These are phyloP conservation scores for Urocitellus parryii DNA, from an alignment of 2,113 vertebrate species.

Conservation along the genomic window DNA sequence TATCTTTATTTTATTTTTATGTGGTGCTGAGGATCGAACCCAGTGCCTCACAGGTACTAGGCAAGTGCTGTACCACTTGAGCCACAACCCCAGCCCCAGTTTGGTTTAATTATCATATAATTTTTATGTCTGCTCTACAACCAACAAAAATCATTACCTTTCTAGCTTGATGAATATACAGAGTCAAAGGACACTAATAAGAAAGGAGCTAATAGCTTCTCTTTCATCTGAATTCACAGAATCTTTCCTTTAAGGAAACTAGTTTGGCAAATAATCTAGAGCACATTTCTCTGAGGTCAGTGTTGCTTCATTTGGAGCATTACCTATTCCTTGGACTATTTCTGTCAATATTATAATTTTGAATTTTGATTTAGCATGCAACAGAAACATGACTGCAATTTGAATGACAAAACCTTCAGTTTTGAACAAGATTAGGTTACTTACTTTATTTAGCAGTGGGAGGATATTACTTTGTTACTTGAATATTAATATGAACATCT, in stretches of 20 bases:
- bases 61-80: too few species aligned
- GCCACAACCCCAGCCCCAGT: too few species aligned
- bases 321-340: background rate
- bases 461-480: conserved; percentile 29
- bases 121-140: background rate
- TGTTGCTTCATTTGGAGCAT: background rate
- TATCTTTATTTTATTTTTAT: too few species aligned
- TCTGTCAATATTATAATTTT: conserved; percentile 3
- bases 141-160: background rate
- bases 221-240: background rate
- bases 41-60: too few species aligned
- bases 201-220: background rate
- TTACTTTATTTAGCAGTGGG: background rate
- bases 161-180: background rate
- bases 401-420: background rate
- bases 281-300: background rate
- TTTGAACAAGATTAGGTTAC: background rate
- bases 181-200: background rate
- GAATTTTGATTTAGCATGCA: conserved; percentile 3
- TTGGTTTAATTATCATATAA: background rate
- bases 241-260: background rate
- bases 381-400: background rate
- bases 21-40: too few species aligned
- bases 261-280: background rate
- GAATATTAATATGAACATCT: conserved; percentile 49